phyloP scores from a whole-genome alignment of 2,797 vertebrate species.

The Atherinosoma microstoma region DNA sequence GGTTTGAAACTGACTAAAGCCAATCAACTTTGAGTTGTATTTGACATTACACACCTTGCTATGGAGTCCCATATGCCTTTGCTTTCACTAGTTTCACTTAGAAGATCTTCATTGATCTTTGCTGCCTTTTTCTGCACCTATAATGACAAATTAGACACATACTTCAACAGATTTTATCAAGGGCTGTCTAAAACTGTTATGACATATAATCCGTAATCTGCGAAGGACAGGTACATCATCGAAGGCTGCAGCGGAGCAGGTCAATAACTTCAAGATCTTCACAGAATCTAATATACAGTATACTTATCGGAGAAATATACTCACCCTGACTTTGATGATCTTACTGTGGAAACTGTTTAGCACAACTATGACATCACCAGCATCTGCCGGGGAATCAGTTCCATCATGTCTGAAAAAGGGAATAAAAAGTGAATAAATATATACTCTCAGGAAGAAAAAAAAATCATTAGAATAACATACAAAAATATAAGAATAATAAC shows the following conservation, averaged over 20 bases:
- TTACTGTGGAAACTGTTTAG: constrained; percentile 95
- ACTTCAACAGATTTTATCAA: background rate
- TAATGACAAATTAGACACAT: constrained; percentile 28
- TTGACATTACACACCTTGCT: constrained; percentile 83
- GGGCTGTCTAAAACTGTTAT: constrained; percentile 1
- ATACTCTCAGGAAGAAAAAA: background rate
- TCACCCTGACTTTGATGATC: constrained; percentile 93
- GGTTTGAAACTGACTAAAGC: constrained; percentile 9
- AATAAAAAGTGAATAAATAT: constrained; percentile 6
- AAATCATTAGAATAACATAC: background rate
- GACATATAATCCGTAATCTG: background rate
- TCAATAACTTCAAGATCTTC: background rate
- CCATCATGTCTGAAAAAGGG: constrained; percentile 88
- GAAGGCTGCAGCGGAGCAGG: constrained; percentile 1
- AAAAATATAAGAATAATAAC: background rate
- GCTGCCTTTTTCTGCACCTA: constrained; percentile 93
- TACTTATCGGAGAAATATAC: constrained; percentile 65
- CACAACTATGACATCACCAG: constrained; percentile 85
- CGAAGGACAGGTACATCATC: background rate
- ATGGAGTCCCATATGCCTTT: constrained; percentile 88
- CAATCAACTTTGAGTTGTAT: constrained; percentile 8
- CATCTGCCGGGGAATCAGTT: constrained; percentile 88
- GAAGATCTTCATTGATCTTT: constrained; percentile 90
- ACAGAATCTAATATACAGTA: background rate
- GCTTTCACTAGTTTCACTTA: constrained; percentile 84